Conservation (phyloP, 2,113 vertebrate genomes). For the Progne subis region DNA sequence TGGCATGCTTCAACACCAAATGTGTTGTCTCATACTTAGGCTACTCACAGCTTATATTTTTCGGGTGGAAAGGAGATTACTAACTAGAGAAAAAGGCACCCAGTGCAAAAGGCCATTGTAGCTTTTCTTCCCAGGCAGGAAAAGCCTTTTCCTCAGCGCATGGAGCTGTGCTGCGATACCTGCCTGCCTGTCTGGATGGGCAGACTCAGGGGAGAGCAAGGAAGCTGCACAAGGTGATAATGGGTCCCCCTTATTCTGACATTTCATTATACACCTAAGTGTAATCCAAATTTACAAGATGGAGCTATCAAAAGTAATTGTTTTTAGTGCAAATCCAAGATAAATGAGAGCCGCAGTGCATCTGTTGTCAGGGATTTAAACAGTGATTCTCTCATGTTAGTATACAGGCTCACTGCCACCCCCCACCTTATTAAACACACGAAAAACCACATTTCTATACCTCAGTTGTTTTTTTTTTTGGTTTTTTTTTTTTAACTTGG, state of each 20-base stretch:
- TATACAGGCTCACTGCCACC: neutral
- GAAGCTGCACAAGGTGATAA: neutral
- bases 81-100: neutral
- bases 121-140: neutral
- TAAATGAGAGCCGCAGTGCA: neutral
- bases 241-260: neutral
- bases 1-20: neutral
- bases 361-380: neutral
- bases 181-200: neutral
- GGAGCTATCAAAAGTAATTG: neutral
- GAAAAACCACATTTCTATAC: neutral
- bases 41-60: neutral
- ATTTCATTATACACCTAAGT: neutral
- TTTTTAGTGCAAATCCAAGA: neutral
- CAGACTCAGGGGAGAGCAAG: neutral
- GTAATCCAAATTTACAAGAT: neutral
- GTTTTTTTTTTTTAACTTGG: neutral
- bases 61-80: neutral
- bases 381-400: neutral
- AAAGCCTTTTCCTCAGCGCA: neutral
- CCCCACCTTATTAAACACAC: neutral
- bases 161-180: fast-evolving
- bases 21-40: neutral
- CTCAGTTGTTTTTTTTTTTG: neutral
- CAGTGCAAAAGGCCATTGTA: neutral